These are phyloP conservation scores for Venustaconcha ellipsiformis DNA, from an alignment of 1,140 invertebrate species.

Conservation along the genomic window DNA sequence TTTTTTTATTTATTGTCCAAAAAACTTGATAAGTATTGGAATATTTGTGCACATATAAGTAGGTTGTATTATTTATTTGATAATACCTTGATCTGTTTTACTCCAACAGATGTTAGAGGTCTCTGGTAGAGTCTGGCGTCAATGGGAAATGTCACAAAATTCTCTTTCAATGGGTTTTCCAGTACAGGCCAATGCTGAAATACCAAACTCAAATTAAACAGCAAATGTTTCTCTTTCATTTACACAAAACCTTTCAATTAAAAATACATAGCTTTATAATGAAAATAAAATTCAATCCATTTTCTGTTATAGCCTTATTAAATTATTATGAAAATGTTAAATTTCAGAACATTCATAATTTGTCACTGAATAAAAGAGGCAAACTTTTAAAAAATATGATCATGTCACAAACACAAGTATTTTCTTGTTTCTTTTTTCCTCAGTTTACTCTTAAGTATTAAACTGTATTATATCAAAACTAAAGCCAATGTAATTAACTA, in stretches of 20 bases:
- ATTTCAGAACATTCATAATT: no score
- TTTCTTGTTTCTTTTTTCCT: no score
- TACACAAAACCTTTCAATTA: background rate
- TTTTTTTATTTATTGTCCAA: no score
- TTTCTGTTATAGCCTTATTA: background rate
- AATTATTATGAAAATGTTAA: background rate
- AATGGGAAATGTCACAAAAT: constrained; percentile 66
- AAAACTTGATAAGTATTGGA: no score
- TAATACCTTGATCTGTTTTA: constrained; percentile 63
- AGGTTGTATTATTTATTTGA: background rate
- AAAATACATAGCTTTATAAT: background rate
- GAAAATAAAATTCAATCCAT: background rate
- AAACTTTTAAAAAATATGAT: no score
- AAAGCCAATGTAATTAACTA: no score
- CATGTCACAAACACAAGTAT: no score
- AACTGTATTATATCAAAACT: no score
- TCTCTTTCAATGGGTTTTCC: constrained; percentile 48
- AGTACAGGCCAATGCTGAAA: constrained; percentile 58
- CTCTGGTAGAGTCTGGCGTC: constrained; percentile 61
- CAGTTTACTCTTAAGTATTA: no score
- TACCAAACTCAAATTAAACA: constrained; percentile 6
- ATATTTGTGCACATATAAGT: no score
- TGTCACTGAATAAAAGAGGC: no score
- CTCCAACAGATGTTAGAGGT: constrained; percentile 57
- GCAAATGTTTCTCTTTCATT: no score